Evolutionary conservation across 2,888 invertebrate genomes (phyloP), one percentile per base, ranked within the genome.

Genomic region (Eudemis profundana): DNA sequence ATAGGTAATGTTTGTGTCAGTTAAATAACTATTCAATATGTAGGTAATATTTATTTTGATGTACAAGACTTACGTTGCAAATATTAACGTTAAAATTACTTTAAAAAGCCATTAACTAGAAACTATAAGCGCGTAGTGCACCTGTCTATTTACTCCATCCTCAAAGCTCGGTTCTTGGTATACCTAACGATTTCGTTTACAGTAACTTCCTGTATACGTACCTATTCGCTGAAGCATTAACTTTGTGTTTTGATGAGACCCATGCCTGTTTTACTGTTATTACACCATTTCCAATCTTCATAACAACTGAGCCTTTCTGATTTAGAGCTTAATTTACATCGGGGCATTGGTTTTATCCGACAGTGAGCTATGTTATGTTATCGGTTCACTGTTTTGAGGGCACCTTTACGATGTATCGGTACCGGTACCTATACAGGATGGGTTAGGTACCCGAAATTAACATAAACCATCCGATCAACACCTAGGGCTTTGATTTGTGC

Each of bases 261-360:
- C 57, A 68, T 69, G 74, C 42, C 47, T 75, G 54, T 77, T 81
- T 81, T 79, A 81, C 75, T 74, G 75, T 79, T 81, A 79, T 79
- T 76, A 76, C 76, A 69, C 74, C 72, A 74, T 56, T 78, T 74
- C 78, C 78, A 77, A 81, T 78, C 78, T 80, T 79, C 76, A 75
- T 79, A 79, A 78, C 75, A 77, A 79, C 77, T 76, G 72, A 78
- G 74, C 78, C 76, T 75, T 72, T 74, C 71, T 78, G 76, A 78
- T 78, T 79, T 78, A 77, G 71, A 70, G 66, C 66, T 69, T 70
- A 69, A 72, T 71, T 74, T 70, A 72, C 70, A 70, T 46, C 33
- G 38, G 33, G 33, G 17, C 33, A 50, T 57, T 44, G 50, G 42
- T 12, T 50, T 54, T 50, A 56, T 49, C 56, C 33, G 40, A 36